Evolutionary conservation across 2,797 vertebrate genomes (phyloP).

Genomic region (Lateolabrax maculatus): DNA sequence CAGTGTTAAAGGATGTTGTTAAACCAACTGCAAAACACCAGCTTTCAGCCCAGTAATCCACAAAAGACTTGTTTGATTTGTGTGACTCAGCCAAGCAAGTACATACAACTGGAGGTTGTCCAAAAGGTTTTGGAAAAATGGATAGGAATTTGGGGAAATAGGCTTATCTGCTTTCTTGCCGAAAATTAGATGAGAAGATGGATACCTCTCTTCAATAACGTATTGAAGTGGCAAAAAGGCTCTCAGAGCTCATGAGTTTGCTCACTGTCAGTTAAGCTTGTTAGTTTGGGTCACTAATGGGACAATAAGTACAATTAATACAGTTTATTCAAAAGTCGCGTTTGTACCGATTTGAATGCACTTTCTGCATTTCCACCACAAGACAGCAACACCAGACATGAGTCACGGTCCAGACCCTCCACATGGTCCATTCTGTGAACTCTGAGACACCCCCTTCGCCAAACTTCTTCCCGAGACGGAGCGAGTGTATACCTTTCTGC

Average conservation of each 20-base stretch:
- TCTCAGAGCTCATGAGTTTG: too few relatives aligned
- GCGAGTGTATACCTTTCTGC: slow-evolving; percentile 1
- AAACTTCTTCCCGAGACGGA: slow-evolving; percentile 1
- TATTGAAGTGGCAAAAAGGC: too few relatives aligned
- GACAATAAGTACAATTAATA: too few relatives aligned
- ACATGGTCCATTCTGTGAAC: neutral
- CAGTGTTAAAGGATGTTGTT: slow-evolving; percentile 42
- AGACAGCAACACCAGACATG: neutral
- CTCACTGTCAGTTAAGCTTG: too few relatives aligned
- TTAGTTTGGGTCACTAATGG: too few relatives aligned
- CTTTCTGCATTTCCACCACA: neutral
- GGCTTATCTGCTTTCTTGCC: neutral
- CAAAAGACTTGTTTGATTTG: slow-evolving; percentile 26
- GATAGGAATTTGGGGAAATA: neutral
- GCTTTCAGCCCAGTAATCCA: slow-evolving; percentile 36
- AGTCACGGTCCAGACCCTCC: slow-evolving; percentile 8
- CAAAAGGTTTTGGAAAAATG: neutral
- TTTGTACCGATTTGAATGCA: too few relatives aligned
- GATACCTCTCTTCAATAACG: too few relatives aligned
- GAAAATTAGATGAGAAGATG: neutral
- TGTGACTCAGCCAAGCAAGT: neutral
- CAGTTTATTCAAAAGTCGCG: too few relatives aligned
- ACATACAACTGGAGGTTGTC: neutral
- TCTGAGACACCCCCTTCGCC: neutral
- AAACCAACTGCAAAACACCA: slow-evolving; percentile 23